Evolutionary conservation across 2,797 vertebrate species (phyloP).

Genomic region (Sebastes kiyomatsui): DNA sequence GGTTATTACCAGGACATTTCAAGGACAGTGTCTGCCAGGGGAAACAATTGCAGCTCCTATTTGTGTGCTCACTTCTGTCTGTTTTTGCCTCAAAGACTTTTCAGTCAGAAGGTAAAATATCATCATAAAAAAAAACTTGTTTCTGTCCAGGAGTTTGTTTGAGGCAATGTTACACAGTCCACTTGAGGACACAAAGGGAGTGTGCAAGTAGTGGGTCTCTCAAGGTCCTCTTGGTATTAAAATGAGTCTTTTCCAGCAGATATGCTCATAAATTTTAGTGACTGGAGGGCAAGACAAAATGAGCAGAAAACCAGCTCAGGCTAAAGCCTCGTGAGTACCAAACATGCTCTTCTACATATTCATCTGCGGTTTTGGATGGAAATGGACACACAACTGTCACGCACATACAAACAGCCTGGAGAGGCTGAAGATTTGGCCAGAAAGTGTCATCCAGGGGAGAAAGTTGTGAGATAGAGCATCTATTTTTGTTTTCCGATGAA

Average conservation of each 20-base stretch:
- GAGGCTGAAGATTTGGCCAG: conserved; percentile 6
- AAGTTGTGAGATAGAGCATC: conserved; percentile 35
- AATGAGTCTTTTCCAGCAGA: conserved; percentile 42
- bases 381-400: background rate
- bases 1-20: conserved; percentile 52
- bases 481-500: conserved; percentile 53
- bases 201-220: conserved; percentile 15
- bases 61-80: conserved; percentile 18
- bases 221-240: conserved; percentile 38
- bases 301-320: conserved; percentile 27
- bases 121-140: conserved; percentile 16
- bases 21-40: conserved; percentile 56
- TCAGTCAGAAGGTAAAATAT: conserved; percentile 24
- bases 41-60: conserved; percentile 26
- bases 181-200: conserved; percentile 1
- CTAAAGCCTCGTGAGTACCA: conserved; percentile 14
- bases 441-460: conserved; percentile 29
- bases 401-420: background rate
- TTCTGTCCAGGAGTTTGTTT: conserved; percentile 25
- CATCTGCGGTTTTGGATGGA: conserved; percentile 28
- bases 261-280: conserved; percentile 26
- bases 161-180: conserved; percentile 7
- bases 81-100: conserved; percentile 23
- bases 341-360: conserved; percentile 37
- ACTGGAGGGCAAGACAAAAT: conserved; percentile 29